A percentile compares a stretch with the other conserved stretches of the same genome.
Evolutionary conservation across 2,888 invertebrate species (phyloP).

Genomic region (Caenorhabditis sp.): DNA sequence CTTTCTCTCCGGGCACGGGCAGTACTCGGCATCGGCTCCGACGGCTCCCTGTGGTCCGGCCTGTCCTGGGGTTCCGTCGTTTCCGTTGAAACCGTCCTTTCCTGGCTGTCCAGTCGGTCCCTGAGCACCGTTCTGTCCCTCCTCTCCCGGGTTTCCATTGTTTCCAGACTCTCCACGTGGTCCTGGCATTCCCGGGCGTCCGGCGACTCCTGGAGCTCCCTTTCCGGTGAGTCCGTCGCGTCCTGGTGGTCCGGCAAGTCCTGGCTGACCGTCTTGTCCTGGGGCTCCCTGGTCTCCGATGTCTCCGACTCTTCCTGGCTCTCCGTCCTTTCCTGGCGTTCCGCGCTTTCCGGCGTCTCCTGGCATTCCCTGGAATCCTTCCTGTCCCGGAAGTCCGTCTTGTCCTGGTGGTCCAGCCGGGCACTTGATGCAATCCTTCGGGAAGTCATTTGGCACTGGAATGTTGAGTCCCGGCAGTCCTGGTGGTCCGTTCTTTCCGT

Average conservation of each 20-base stretch:
- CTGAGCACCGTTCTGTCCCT: conserved; percentile 67
- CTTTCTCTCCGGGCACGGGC: conserved; percentile 72
- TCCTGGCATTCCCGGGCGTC: conserved; percentile 73
- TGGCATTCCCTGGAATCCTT: conserved; percentile 74
- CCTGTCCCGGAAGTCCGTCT: conserved; percentile 67
- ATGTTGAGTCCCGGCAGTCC: conserved; percentile 75
- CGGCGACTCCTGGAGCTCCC: conserved; percentile 72
- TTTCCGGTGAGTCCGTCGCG: conserved; percentile 72
- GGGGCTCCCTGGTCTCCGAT: conserved; percentile 74
- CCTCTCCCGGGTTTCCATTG: conserved; percentile 72
- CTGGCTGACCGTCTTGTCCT: conserved; percentile 72
- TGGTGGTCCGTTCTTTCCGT: conserved; percentile 75
- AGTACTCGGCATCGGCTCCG: conserved; percentile 75
- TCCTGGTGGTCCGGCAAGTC: conserved; percentile 73
- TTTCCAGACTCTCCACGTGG: conserved; percentile 72
- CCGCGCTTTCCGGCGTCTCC: conserved; percentile 71
- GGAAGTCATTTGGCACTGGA: conserved; percentile 68
- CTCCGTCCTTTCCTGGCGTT: conserved; percentile 71
- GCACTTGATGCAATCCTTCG: conserved; percentile 76
- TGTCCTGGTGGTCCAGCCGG: conserved; percentile 74
- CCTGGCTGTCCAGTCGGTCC: conserved; percentile 75
- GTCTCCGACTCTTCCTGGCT: conserved; percentile 68
- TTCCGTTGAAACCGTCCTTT: conserved; percentile 75
- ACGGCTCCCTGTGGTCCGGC: conserved; percentile 72
- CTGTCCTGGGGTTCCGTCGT: conserved; percentile 73